These are phyloP conservation scores for Vulpes vulpes DNA, from an alignment of 2,113 vertebrate genomes.

Conservation along the genomic window DNA sequence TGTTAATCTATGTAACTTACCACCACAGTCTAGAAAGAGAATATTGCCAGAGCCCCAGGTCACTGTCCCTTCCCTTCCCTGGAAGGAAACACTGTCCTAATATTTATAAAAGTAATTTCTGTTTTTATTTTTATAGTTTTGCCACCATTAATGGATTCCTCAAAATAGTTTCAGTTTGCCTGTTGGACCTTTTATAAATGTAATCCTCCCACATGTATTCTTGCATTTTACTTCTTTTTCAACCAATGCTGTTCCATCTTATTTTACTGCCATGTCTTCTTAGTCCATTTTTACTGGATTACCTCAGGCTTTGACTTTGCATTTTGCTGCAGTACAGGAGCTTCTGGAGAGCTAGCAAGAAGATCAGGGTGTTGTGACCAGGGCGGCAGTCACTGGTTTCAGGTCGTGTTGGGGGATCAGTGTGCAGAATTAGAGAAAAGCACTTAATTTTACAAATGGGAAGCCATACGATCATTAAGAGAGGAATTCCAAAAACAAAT, in stretches of 20 bases:
- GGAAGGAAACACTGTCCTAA: not conserved
- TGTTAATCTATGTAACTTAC: not conserved
- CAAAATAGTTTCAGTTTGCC: not conserved
- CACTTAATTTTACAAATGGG: not conserved
- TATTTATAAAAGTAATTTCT: not conserved
- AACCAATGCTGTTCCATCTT: not conserved
- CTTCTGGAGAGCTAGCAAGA: not conserved
- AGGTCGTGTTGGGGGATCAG: not conserved
- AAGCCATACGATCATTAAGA: not conserved
- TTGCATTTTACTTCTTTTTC: conserved; percentile 25
- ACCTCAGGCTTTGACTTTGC: not conserved
- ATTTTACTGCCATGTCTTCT: not conserved
- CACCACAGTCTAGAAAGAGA: not conserved
- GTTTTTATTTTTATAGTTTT: not conserved
- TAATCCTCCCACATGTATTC: not conserved
- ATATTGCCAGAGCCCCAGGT: not conserved
- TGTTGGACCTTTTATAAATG: conserved; percentile 33
- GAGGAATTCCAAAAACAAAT: not conserved
- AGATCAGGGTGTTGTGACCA: not conserved
- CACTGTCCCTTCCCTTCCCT: not conserved
- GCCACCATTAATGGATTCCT: not conserved
- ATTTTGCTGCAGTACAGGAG: not conserved
- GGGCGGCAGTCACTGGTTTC: not conserved
- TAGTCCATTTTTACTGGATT: not conserved
- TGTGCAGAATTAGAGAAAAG: not conserved